A percentile compares a stretch with the other conserved stretches of the same genome.
Evolutionary conservation across 2,113 vertebrate genomes (phyloP).

Genomic region (Antigone vipio): DNA sequence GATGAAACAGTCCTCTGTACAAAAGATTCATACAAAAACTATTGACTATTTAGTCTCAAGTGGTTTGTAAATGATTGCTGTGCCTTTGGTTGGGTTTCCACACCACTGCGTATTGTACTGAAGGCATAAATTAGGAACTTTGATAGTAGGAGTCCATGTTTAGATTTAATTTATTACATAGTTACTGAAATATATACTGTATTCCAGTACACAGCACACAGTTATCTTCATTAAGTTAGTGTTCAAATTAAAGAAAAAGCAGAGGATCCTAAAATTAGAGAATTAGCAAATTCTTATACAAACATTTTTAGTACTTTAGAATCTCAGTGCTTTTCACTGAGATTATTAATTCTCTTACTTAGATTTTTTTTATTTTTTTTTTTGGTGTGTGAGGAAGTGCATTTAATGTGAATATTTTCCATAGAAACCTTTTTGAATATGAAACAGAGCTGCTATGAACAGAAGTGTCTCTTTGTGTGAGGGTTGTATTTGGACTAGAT

Average conservation of each 20-base stretch:
- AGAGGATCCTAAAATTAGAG: not conserved
- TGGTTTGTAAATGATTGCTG: not conserved
- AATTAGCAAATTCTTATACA: not conserved
- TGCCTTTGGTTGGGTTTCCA: not conserved
- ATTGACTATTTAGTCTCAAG: not conserved
- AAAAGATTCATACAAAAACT: not conserved
- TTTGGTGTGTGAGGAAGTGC: not conserved
- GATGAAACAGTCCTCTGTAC: not conserved
- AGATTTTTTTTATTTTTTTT: not conserved
- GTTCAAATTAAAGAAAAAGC: not conserved
- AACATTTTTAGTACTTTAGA: not conserved
- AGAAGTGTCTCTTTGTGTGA: conserved; percentile 26
- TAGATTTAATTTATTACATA: not conserved
- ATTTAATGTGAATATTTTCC: not conserved
- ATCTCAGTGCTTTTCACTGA: not conserved
- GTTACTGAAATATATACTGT: not conserved
- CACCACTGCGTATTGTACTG: not conserved
- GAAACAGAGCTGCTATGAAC: not conserved
- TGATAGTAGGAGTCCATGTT: not conserved
- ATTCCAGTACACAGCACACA: not conserved
- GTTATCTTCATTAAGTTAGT: not conserved
- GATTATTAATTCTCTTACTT: not conserved
- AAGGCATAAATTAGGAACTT: not conserved
- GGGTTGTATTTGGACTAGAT: conserved; percentile 58
- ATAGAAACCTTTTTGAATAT: not conserved